Evolutionary conservation across 2,797 vertebrate genomes (phyloP).

Genomic region (Fringilla coelebs): DNA sequence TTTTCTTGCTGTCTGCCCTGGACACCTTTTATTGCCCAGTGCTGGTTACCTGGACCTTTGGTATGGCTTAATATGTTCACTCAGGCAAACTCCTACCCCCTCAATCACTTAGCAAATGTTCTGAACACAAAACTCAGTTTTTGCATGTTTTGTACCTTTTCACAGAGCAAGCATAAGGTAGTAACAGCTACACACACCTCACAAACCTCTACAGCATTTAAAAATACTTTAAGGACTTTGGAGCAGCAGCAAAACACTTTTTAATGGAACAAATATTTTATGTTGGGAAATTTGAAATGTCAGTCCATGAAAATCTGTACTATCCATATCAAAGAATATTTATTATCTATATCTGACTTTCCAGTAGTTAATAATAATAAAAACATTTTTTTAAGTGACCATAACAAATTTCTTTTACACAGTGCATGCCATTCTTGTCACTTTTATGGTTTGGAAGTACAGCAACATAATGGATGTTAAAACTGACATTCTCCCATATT

Average conservation of each 20-base stretch:
- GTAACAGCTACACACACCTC: background rate
- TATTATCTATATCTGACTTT: background rate
- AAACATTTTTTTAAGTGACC: slow-evolving; percentile 35
- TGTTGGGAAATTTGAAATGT: background rate
- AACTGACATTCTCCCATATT: background rate
- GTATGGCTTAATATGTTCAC: background rate
- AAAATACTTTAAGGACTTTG: background rate
- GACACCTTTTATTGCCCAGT: background rate
- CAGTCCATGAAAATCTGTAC: background rate
- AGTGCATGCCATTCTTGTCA: background rate
- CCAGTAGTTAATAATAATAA: slow-evolving; percentile 22
- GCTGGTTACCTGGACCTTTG: background rate
- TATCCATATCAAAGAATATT: background rate
- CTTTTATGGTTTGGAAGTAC: background rate
- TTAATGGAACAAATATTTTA: background rate
- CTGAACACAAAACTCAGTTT: background rate
- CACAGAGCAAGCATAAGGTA: background rate
- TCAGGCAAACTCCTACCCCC: background rate
- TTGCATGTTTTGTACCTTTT: background rate
- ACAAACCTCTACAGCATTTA: background rate
- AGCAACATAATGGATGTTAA: background rate
- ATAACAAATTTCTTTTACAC: background rate
- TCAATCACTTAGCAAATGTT: background rate
- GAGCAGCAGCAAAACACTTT: background rate
- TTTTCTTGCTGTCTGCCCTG: background rate